Base-by-base conservation (phyloP, 2,797 vertebrate species). In the Danio albolineatus region DNA sequence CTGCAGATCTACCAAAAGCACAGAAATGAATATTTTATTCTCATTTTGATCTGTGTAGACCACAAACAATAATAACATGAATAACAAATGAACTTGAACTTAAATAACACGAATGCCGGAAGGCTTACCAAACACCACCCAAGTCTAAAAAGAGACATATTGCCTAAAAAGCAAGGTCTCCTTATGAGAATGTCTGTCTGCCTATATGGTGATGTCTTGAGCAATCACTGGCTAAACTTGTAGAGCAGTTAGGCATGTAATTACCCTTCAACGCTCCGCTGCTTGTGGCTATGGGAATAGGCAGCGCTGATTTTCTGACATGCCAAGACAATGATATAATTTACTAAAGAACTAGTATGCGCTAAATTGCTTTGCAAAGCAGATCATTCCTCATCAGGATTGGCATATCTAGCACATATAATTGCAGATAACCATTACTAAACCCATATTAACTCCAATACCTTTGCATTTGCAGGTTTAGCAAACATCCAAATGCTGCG, bases 231-330 rank as follows among this genome's bases (percentile, higher is more conserved):
- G 46, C 44, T 51, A 12, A 19, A 49, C 80, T 76, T 73, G 56
- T 61, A 79, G 21, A 51, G 39, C 38, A 59, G 83, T 71, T 70
- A 71, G n/a, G 70, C 51, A 77, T 73, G 51, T 71, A 77, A 79
- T 83, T 81, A 79, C 61, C 56, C 56, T 48, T 49, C 19, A 44
- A 78, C n/a, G 38, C 80, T 72, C 49, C 69, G 78, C 59, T 51
- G 59, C 70, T 60, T 51, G 10, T 49, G 49, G 75, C 9, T 38
- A 73, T 57, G 60, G 14, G 38, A 28, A 51, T 51, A 49, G 13
- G 46, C 62, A 17, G 46, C 10, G 56, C 59, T n/a, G 13, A 60
- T 72, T 79, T 44, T 60, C 13, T 69, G 49, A 78, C 66, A 60
- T 61, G 53, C 57, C 67, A 72, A 46, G 10, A 38, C 60, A 44